phyloP scores from a whole-genome alignment of 1,140 invertebrate genomes.

The Drosophila lacteicornis region DNA sequence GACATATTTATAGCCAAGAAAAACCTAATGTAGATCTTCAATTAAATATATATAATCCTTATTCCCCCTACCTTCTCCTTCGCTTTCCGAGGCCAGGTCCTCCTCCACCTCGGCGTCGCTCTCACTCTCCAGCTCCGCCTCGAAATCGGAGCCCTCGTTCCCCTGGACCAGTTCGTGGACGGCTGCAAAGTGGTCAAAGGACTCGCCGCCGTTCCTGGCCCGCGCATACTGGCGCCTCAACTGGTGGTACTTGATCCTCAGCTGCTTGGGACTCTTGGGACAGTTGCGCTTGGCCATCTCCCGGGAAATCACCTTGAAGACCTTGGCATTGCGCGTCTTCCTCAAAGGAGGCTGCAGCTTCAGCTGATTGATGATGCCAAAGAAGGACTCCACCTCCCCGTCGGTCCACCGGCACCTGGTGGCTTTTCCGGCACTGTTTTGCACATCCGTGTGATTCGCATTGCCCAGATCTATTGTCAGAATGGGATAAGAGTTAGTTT shows the following conservation, averaged over 20 bases:
- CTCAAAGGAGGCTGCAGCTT: conserved; percentile 49
- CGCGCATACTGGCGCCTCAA: conserved; percentile 40
- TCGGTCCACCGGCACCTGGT: conserved; percentile 36
- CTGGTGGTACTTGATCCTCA: conserved; percentile 52
- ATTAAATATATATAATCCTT: neutral
- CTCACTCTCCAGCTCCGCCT: conserved; percentile 35
- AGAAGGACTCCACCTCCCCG: conserved; percentile 46
- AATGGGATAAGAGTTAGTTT: neutral
- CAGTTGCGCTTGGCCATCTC: conserved; percentile 46
- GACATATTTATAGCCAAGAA: conserved; percentile 63
- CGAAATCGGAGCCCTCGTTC: conserved; percentile 12
- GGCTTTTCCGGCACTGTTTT: conserved; percentile 3
- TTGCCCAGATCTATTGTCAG: conserved; percentile 12
- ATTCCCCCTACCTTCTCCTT: conserved; percentile 46
- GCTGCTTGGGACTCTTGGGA: conserved; percentile 47
- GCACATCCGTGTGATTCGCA: neutral
- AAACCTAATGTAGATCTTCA: neutral
- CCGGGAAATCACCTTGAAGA: conserved; percentile 45
- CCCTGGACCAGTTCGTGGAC: conserved; percentile 43
- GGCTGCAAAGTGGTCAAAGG: conserved; percentile 36
- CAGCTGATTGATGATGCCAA: conserved; percentile 27
- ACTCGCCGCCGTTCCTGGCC: conserved; percentile 24
- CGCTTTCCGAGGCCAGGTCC: conserved; percentile 45
- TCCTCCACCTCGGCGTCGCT: conserved; percentile 46
- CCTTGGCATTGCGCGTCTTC: conserved; percentile 49